phyloP scores from a whole-genome alignment of 2,888 invertebrate genomes.

The Conops quadrifasciatus region DNA sequence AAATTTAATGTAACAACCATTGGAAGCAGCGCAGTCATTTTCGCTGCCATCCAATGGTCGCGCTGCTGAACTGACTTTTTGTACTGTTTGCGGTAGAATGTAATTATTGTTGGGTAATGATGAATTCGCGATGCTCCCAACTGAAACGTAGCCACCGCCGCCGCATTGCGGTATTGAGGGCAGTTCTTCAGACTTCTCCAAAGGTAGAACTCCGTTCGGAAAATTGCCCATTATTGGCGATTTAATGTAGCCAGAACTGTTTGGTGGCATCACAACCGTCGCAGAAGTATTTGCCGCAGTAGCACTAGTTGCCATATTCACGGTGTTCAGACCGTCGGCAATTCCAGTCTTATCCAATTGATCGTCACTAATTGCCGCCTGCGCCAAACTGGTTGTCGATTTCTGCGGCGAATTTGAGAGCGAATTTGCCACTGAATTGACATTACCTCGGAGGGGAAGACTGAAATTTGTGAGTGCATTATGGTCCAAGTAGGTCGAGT shows the following conservation, averaged over 20 bases:
- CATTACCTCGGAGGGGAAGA: not conserved
- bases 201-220: not conserved
- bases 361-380: slow-evolving; percentile 28
- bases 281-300: not conserved
- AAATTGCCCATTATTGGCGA: slow-evolving; percentile 2
- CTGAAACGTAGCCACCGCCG: slow-evolving; percentile 41
- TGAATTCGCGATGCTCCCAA: slow-evolving; percentile 42
- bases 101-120: slow-evolving; percentile 25
- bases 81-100: slow-evolving; percentile 34
- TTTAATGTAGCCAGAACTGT: slow-evolving; percentile 40
- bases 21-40: not conserved
- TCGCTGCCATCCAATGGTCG: not conserved
- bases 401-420: slow-evolving; percentile 32
- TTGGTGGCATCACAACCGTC: slow-evolving; percentile 28
- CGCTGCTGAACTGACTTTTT: slow-evolving; percentile 17
- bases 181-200: not conserved
- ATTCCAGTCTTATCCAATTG: slow-evolving; percentile 17
- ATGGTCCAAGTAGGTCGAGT: slow-evolving; percentile 45
- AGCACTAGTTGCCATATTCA: slow-evolving; percentile 5
- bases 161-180: slow-evolving; percentile 28
- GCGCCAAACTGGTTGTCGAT: slow-evolving; percentile 41
- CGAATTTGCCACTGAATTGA: not conserved
- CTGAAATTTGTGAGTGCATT: not conserved
- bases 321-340: slow-evolving; percentile 26
- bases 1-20: slow-evolving; percentile 51